These are phyloP conservation scores for Aulostomus chinensis DNA, from an alignment of 2,797 vertebrate genomes.

Conservation along the genomic window DNA sequence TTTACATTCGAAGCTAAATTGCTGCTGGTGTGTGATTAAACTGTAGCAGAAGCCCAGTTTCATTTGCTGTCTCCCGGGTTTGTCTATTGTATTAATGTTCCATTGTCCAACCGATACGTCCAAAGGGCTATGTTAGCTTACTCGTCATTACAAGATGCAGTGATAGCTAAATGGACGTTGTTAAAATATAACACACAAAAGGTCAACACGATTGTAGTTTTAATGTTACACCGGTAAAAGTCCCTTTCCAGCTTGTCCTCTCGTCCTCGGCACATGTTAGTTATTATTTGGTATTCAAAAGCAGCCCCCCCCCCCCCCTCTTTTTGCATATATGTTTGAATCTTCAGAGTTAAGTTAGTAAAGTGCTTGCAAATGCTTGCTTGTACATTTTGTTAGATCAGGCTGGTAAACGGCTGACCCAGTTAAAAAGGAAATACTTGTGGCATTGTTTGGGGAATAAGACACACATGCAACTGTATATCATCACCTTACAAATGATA, in stretches of 20 bases:
- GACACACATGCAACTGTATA: neutral
- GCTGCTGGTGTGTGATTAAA: slow-evolving; percentile 6
- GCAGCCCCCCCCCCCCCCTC: too few species aligned
- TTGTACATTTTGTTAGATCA: slow-evolving; percentile 4
- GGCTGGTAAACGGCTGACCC: slow-evolving; percentile 20
- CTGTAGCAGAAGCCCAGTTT: too few species aligned
- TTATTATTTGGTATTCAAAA: too few species aligned
- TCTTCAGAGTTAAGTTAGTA: too few species aligned
- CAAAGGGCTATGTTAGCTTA: slow-evolving; percentile 45
- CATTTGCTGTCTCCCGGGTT: neutral
- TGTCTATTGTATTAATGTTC: neutral
- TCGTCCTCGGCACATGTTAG: too few species aligned
- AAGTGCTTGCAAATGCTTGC: neutral
- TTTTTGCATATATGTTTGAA: too few species aligned
- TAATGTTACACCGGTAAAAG: neutral
- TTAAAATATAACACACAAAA: neutral
- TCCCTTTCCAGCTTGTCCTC: too few species aligned
- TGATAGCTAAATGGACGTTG: slow-evolving; percentile 9
- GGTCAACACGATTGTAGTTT: neutral
- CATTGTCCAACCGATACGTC: slow-evolving; percentile 1
- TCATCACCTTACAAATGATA: neutral
- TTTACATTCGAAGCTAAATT: slow-evolving; percentile 36
- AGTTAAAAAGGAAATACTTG: slow-evolving; percentile 24
- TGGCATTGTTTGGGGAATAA: neutral
- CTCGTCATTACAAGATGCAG: slow-evolving; percentile 19